Conservation (phyloP, 2,888 invertebrate genomes). For the Conistra vaccinii region DNA sequence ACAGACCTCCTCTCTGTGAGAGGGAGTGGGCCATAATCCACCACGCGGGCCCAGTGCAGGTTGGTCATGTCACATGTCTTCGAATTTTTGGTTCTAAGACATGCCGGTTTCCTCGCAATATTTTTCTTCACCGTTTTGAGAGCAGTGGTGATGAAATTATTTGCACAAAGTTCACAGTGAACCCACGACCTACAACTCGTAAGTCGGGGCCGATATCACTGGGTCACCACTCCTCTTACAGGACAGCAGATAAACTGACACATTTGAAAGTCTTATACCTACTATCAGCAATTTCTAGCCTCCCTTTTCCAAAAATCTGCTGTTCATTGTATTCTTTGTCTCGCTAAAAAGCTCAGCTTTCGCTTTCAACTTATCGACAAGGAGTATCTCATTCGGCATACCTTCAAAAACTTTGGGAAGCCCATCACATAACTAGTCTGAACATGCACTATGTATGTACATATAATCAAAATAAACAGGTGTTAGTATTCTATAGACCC, state of each 20-base stretch:
- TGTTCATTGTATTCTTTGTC: not conserved
- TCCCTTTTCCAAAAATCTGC: not conserved
- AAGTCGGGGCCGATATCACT: no score
- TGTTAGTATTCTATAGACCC: constrained; percentile 63
- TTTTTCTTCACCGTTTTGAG: no score
- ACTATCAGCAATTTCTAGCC: not conserved
- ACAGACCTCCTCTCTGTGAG: no score
- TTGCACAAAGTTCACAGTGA: no score
- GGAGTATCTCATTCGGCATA: not conserved
- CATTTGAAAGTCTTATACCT: not conserved
- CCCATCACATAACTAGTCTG: constrained; percentile 22
- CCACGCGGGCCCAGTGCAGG: no score
- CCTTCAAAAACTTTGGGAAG: constrained; percentile 35
- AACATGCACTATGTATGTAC: constrained; percentile 23
- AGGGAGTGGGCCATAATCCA: no score
- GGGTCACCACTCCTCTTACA: no score
- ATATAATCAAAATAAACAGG: constrained; percentile 47
- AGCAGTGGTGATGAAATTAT: no score
- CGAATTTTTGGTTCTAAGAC: no score
- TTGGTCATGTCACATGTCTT: no score
- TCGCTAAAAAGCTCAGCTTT: constrained; percentile 1
- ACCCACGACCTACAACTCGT: no score
- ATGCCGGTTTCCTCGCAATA: no score
- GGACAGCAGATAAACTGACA: not conserved
- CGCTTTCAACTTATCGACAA: constrained; percentile 4